phyloP scores from a whole-genome alignment of 2,888 invertebrate genomes.

The Opisthograptis luteolata region DNA sequence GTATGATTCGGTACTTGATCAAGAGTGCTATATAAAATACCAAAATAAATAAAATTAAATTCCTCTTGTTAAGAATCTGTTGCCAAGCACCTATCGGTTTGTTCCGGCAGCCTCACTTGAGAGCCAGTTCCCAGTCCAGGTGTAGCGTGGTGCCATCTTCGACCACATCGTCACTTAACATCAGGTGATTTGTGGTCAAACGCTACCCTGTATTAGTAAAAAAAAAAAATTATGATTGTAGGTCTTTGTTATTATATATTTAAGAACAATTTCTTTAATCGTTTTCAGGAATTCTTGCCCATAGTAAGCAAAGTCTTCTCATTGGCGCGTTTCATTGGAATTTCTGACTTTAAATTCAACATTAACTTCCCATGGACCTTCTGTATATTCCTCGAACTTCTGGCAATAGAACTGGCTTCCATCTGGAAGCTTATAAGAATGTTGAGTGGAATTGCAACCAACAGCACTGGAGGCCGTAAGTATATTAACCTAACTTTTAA shows the following conservation, averaged over 20 bases:
- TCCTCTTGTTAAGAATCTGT: not conserved
- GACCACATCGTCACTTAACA: too few species aligned
- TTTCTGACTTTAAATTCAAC: conserved; percentile 49
- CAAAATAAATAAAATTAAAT: too few species aligned
- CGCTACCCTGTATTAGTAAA: too few species aligned
- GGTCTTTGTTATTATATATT: too few species aligned
- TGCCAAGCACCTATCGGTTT: too few species aligned
- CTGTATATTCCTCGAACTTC: conserved; percentile 46
- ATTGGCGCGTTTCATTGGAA: conserved; percentile 57
- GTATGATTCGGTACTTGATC: too few species aligned
- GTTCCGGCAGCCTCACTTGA: too few species aligned
- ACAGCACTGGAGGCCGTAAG: conserved; percentile 50
- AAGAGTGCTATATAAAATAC: too few species aligned
- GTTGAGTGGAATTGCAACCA: conserved; percentile 41
- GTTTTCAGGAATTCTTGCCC: conserved; percentile 57
- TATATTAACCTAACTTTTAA: not conserved
- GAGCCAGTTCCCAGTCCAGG: too few species aligned
- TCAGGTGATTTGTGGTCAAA: too few species aligned
- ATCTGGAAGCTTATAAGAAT: conserved; percentile 55
- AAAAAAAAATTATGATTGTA: too few species aligned
- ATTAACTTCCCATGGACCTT: conserved; percentile 44
- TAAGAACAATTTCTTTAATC: not conserved
- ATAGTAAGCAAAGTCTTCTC: conserved; percentile 51
- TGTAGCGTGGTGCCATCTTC: too few species aligned
- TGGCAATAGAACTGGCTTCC: conserved; percentile 48